Evolutionary conservation across 2,113 vertebrate species (phyloP).

Genomic region (Potamarius usumacintae): DNA sequence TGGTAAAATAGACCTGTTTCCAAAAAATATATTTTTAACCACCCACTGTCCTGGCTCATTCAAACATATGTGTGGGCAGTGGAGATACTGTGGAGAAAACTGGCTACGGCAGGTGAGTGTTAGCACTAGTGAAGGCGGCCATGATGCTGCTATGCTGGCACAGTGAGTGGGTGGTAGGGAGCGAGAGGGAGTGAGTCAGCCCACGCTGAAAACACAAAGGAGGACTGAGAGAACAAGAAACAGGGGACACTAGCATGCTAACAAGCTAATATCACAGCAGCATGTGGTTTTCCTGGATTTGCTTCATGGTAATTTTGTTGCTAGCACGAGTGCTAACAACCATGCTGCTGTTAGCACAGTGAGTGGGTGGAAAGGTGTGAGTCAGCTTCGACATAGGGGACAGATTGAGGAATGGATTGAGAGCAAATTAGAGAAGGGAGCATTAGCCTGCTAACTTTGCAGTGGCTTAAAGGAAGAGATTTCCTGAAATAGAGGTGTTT

Average conservation of each 20-base stretch:
- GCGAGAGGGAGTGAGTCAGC: slow-evolving; percentile 28
- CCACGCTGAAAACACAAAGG: background rate
- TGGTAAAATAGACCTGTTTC: background rate
- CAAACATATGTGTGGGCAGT: slow-evolving; percentile 19
- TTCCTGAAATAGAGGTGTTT: background rate
- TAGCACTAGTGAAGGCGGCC: slow-evolving; percentile 4
- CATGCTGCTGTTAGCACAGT: background rate
- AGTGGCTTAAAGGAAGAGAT: background rate
- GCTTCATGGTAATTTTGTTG: background rate
- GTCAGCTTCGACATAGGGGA: background rate
- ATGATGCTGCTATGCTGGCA: background rate
- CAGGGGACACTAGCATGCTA: background rate
- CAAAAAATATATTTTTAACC: slow-evolving; percentile 1
- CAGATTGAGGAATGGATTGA: background rate
- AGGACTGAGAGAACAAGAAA: background rate
- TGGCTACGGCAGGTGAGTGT: slow-evolving; percentile 17
- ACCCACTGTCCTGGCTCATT: slow-evolving; percentile 22
- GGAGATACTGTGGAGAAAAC: slow-evolving; percentile 29
- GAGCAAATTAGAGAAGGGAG: background rate
- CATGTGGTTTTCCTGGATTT: background rate
- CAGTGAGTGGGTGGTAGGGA: slow-evolving; percentile 25
- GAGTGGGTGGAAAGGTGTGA: slow-evolving; percentile 14
- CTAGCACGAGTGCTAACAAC: background rate
- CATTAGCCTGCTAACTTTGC: background rate
- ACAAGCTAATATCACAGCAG: slow-evolving; percentile 5